Evolutionary conservation across 2,797 vertebrate genomes (phyloP), one percentile per base, ranked within the genome.

Genomic region (Alcedo quadribrachys): DNA sequence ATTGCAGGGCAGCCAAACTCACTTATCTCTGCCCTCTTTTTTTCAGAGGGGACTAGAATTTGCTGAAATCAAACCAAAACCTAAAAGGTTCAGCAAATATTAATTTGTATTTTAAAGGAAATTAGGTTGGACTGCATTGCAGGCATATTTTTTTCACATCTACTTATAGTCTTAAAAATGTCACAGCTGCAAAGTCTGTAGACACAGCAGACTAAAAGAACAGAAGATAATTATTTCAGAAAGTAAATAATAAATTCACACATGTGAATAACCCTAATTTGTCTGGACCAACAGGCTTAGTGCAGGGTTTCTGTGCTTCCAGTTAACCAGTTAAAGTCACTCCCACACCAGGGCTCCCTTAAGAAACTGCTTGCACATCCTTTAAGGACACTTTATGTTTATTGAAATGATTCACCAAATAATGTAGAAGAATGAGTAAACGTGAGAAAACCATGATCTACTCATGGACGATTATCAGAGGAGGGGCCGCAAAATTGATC

Each of bases 31-130:
- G 33, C 53, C 53, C 87, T 95, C 68, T 60, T 43, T 48, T 22
- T 70, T 87, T 90, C 10, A 27, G 51, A 90, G 75, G 54, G 62
- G 78, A 68, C 61, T 86, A 77, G 75, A 67, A 80, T 87, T 82
- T 88, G 68, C 71, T 82, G 84, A 77, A 94, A 90, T 77, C 73
- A 82, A 88, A 87, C 33, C 28, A 90, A 74, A 79, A 92, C 57
- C 1, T 11, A 54, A 81, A 93, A 92, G 42, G 54, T 89, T 92
- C 65, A 82, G 86, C 81, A 87, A 92, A 92, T 92, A 88, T 57
- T 84, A 57, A 85, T 94, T 86, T 92, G 53, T 57, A 45, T 71
- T 92, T 90, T 68, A 58, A 8, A 73, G 46, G 33, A 85, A 84
- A 85, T 81, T 50, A 73, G 25, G 40, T 53, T 46, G 53, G 30